phyloP scores from a whole-genome alignment of 2,888 invertebrate genomes.

The Hypomecis punctinalis region DNA sequence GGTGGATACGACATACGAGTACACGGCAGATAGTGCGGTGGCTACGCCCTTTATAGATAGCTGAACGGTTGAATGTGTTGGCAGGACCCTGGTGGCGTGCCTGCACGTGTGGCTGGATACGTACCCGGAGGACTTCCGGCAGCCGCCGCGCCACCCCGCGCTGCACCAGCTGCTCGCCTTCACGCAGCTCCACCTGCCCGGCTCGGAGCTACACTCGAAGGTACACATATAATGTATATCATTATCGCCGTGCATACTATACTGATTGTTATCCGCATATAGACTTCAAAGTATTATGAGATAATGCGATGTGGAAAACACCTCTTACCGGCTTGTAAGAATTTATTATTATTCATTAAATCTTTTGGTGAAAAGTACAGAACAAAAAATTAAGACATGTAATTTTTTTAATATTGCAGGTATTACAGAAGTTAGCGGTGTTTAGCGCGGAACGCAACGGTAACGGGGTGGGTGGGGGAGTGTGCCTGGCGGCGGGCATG shows the following conservation, averaged over 20 bases:
- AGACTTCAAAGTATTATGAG: no score
- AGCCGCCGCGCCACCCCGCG: constrained; percentile 91
- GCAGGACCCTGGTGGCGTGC: constrained; percentile 93
- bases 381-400: no score
- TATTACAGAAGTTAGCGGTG: constrained; percentile 90
- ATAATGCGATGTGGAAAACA: no score
- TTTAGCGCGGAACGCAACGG: constrained; percentile 88
- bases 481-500: constrained; percentile 86
- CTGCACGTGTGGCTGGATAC: constrained; percentile 99
- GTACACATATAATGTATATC: constrained; percentile 46
- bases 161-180: constrained; percentile 94
- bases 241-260: no score
- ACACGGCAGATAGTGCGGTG: background rate
- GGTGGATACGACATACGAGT: background rate
- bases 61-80: constrained; percentile 43
- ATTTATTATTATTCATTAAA: background rate
- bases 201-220: constrained; percentile 93
- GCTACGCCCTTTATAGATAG: background rate
- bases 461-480: constrained; percentile 56
- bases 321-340: no score
- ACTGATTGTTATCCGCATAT: no score
- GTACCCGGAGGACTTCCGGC: constrained; percentile 97
- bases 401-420: constrained; percentile 65
- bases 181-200: constrained; percentile 91
- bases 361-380: background rate